Evolutionary conservation across 2,113 vertebrate species (phyloP).

Genomic region (Proteles cristata): DNA sequence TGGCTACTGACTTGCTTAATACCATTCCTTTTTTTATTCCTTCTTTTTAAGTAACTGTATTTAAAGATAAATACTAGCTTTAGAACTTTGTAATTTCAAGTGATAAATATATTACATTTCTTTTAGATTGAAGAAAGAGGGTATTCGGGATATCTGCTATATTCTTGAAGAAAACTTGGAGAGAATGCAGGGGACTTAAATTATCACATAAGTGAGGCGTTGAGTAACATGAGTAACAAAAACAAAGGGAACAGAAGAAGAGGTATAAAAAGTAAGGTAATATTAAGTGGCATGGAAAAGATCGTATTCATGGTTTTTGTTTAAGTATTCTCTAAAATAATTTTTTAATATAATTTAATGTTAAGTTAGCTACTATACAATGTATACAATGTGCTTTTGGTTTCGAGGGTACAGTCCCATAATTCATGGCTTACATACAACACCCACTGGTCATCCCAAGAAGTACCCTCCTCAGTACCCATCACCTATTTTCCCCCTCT

Average conservation of each 20-base stretch:
- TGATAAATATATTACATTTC: not conserved
- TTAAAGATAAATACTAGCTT: conserved; percentile 2
- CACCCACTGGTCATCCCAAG: too few species aligned
- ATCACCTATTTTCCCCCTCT: too few species aligned
- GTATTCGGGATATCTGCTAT: not conserved
- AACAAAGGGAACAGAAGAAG: not conserved
- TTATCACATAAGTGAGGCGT: not conserved
- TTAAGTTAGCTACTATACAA: too few species aligned
- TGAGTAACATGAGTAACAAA: not conserved
- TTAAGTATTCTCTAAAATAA: not conserved
- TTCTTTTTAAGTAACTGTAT: not conserved
- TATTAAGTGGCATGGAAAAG: not conserved
- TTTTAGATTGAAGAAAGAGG: not conserved
- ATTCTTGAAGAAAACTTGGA: not conserved
- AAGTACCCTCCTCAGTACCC: too few species aligned
- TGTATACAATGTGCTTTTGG: too few species aligned
- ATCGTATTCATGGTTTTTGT: not conserved
- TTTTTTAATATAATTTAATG: not conserved
- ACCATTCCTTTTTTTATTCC: not conserved
- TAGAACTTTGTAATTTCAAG: not conserved
- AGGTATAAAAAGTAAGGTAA: not conserved
- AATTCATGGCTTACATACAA: too few species aligned
- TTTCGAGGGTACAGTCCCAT: too few species aligned
- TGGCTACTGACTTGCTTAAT: not conserved
- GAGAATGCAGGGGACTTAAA: not conserved